Evolutionary conservation across 1,140 invertebrate species (phyloP).

Genomic region (Drosophila chauvacae): DNA sequence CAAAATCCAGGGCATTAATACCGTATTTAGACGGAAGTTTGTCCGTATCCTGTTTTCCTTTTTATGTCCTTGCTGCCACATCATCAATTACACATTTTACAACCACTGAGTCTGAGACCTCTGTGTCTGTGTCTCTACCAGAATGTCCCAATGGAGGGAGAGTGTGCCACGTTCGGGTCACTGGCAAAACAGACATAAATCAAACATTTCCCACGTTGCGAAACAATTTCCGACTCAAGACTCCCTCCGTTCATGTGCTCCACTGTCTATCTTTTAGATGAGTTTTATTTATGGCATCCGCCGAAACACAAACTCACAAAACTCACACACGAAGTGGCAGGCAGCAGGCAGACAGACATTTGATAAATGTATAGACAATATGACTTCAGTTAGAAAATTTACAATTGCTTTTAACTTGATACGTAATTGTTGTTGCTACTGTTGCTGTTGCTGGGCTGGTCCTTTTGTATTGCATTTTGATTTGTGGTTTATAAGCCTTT

Average conservation of each 20-base stretch:
- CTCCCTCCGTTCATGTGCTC: slow-evolving; percentile 22
- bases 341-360: slow-evolving; percentile 56
- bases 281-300: slow-evolving; percentile 82
- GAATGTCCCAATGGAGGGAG: not conserved
- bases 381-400: slow-evolving; percentile 79
- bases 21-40: slow-evolving; percentile 34
- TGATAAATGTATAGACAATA: slow-evolving; percentile 79
- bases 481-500: slow-evolving; percentile 79
- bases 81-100: slow-evolving; percentile 83
- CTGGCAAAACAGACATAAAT: slow-evolving; percentile 77
- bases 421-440: slow-evolving; percentile 67
- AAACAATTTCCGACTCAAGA: slow-evolving; percentile 81
- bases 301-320: slow-evolving; percentile 58
- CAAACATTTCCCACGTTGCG: slow-evolving; percentile 82
- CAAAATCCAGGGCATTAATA: slow-evolving; percentile 66
- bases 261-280: slow-evolving; percentile 73
- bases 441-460: slow-evolving; percentile 23
- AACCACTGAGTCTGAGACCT: slow-evolving; percentile 49
- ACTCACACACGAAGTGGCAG: slow-evolving; percentile 18
- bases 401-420: slow-evolving; percentile 80
- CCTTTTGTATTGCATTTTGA: slow-evolving; percentile 79
- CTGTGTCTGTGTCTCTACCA: not conserved
- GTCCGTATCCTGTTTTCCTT: slow-evolving; percentile 30
- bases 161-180: slow-evolving; percentile 52
- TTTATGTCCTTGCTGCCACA: slow-evolving; percentile 76